phyloP scores from a whole-genome alignment of 1,140 invertebrate species.

The Lordiphosa clarofinis region DNA sequence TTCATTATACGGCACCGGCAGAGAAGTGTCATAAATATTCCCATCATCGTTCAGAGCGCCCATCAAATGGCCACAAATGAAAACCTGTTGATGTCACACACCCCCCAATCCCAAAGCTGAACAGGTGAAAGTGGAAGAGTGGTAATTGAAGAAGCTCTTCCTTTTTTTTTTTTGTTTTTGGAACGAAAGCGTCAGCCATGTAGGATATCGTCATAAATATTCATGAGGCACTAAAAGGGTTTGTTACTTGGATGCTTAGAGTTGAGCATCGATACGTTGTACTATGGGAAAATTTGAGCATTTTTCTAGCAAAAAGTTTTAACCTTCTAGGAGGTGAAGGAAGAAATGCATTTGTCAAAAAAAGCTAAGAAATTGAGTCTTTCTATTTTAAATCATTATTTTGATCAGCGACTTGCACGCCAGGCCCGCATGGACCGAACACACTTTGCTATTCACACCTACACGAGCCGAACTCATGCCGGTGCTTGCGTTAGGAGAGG shows the following conservation, averaged over 20 bases:
- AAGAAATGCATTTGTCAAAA: too few relatives aligned
- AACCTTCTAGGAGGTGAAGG: too few relatives aligned
- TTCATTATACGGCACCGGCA: conserved; percentile 72
- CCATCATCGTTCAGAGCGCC: conserved; percentile 67
- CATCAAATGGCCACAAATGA: conserved; percentile 72
- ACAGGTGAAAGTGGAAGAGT: conserved; percentile 7
- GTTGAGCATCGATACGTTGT: conserved; percentile 1
- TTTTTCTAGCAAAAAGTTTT: too few relatives aligned
- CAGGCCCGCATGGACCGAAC: too few relatives aligned
- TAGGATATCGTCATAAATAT: conserved; percentile 60
- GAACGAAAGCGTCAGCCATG: not conserved
- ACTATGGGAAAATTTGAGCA: too few relatives aligned
- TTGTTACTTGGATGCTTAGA: conserved; percentile 49
- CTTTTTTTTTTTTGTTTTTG: conserved; percentile 40
- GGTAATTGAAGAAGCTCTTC: conserved; percentile 62
- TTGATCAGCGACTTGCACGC: too few relatives aligned
- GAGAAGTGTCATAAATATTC: conserved; percentile 77
- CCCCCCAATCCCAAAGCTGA: not conserved
- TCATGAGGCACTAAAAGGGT: conserved; percentile 77
- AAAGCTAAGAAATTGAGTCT: too few relatives aligned
- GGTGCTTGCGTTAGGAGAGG: too few relatives aligned
- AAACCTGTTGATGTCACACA: conserved; percentile 69
- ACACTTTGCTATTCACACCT: too few relatives aligned
- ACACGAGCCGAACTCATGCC: too few relatives aligned
- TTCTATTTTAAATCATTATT: too few relatives aligned